These are phyloP conservation scores for Nezara viridula DNA, from an alignment of 2,888 invertebrate genomes.

Conservation along the genomic window DNA sequence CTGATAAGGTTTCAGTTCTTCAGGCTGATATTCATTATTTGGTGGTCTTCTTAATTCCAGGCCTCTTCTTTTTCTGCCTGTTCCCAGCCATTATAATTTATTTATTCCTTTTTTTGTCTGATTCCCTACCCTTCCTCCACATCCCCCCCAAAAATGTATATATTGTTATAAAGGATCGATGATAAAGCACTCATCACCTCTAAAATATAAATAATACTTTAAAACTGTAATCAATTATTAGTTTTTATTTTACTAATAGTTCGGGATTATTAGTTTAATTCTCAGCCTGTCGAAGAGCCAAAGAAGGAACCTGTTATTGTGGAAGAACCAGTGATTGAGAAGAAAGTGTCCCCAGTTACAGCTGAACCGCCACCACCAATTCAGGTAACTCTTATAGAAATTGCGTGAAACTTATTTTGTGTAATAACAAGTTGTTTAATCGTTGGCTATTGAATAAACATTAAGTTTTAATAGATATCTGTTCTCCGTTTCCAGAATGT, in stretches of 20 bases:
- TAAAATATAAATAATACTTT: not conserved
- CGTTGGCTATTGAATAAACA: not conserved
- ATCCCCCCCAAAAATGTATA: too few species aligned
- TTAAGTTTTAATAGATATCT: not conserved
- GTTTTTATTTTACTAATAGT: not conserved
- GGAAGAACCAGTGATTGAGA: slow-evolving; percentile 62
- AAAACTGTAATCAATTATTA: not conserved
- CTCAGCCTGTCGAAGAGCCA: slow-evolving; percentile 48
- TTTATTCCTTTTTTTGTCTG: too few species aligned
- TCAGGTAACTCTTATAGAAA: not conserved
- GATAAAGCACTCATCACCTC: not conserved
- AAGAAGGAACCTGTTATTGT: slow-evolving; percentile 53
- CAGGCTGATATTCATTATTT: too few species aligned
- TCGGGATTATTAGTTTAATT: slow-evolving; percentile 9
- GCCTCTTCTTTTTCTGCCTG: too few species aligned
- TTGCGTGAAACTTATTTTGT: not conserved
- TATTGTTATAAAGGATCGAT: too few species aligned
- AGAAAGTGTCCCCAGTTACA: slow-evolving; percentile 34
- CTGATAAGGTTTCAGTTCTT: too few species aligned
- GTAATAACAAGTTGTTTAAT: not conserved
- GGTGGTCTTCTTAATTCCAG: too few species aligned
- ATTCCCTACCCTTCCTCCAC: too few species aligned
- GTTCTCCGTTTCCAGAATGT: slow-evolving; percentile 48
- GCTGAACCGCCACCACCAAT: not conserved
- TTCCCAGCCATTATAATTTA: too few species aligned